Evolutionary conservation across 1,140 invertebrate genomes (phyloP).

Genomic region (Cydia fagiglandana): DNA sequence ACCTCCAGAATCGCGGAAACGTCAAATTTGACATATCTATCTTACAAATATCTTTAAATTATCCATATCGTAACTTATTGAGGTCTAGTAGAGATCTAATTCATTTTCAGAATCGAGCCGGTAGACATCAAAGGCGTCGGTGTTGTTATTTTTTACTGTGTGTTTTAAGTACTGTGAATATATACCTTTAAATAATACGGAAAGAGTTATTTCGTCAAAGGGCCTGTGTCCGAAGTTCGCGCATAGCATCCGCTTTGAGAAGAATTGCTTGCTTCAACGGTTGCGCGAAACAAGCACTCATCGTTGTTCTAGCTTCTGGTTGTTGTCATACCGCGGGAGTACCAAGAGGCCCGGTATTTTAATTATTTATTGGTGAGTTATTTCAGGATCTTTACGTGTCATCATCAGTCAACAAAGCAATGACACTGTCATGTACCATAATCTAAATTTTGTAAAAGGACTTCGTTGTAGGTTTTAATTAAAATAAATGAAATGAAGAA

Average conservation of each 20-base stretch:
- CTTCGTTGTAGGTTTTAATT: background rate
- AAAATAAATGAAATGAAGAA: no score
- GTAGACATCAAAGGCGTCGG: no score
- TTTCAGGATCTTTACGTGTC: background rate
- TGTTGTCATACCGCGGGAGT: background rate
- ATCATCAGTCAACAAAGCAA: background rate
- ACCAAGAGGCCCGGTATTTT: background rate
- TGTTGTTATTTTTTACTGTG: no score
- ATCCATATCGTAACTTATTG: no score
- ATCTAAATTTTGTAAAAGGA: background rate
- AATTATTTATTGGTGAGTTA: background rate
- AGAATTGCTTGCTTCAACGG: background rate
- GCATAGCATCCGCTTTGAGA: background rate
- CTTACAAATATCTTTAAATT: no score
- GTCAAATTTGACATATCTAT: no score
- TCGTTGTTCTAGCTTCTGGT: background rate
- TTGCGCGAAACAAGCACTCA: background rate
- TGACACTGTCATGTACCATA: slow-evolving; percentile 1
- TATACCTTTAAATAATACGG: background rate
- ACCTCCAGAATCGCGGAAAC: no score
- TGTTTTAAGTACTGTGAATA: background rate
- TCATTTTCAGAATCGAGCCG: no score
- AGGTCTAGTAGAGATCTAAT: no score
- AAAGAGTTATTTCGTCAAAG: slow-evolving; percentile 22
- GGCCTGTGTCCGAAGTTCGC: slow-evolving; percentile 6